A percentile compares a stretch with the other conserved stretches of the same genome.
Conservation (phyloP, 2,797 vertebrate species). For the Mus spretus region DNA sequence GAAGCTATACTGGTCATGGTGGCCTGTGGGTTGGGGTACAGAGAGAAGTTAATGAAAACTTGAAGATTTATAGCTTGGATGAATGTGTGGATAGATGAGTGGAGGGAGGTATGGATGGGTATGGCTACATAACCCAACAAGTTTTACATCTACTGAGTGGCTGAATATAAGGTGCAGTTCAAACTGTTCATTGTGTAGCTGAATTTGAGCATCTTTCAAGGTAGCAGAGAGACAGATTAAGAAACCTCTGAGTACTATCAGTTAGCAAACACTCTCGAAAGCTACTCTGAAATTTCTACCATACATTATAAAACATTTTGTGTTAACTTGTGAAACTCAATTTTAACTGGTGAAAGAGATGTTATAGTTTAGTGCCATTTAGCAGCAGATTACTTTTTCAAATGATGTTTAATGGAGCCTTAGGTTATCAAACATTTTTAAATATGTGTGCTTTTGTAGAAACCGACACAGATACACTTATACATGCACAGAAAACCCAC, state of each 20-base stretch:
- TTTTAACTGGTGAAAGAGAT: not conserved
- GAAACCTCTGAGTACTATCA: not conserved
- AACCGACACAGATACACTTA: not conserved
- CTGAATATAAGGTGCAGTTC: not conserved
- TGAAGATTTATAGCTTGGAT: slow-evolving; percentile 14
- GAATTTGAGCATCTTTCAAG: not conserved
- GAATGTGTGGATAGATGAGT: not conserved
- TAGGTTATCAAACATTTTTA: slow-evolving; percentile 37
- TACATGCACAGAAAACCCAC: not conserved
- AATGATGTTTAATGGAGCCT: not conserved
- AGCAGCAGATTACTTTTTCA: slow-evolving; percentile 11
- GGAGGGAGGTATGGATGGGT: not conserved
- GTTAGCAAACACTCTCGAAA: not conserved
- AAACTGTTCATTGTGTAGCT: not conserved
- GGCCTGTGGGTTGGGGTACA: not conserved
- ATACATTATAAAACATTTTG: not conserved
- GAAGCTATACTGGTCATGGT: slow-evolving; percentile 31
- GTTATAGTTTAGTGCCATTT: slow-evolving; percentile 12
- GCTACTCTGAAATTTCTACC: not conserved
- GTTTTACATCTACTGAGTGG: not conserved
- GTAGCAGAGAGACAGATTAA: not conserved
- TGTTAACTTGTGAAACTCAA: not conserved
- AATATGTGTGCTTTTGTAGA: not conserved
- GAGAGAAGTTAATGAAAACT: not conserved
- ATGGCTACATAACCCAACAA: not conserved